phyloP scores from a whole-genome alignment of 2,797 vertebrate species.

The Manis javanica region DNA sequence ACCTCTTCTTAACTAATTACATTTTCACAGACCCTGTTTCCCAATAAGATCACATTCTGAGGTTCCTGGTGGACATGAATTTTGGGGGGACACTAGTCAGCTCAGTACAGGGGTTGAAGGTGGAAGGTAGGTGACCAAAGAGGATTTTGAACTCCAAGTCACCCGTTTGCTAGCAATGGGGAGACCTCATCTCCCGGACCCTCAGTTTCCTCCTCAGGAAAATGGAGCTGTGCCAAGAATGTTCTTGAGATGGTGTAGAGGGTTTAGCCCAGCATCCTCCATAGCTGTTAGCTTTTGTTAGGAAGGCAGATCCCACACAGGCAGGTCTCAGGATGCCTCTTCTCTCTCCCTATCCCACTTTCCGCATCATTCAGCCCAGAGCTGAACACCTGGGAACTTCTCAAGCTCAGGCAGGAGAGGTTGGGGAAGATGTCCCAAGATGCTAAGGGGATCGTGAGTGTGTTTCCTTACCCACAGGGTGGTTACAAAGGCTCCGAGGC shows the following conservation, averaged over 20 bases:
- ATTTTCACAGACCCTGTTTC: not conserved
- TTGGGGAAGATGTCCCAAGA: not conserved
- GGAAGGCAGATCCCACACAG: not conserved
- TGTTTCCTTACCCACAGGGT: conserved; percentile 33
- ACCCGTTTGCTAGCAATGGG: not conserved
- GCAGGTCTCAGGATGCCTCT: not conserved
- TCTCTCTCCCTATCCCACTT: not conserved
- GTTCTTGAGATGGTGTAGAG: not conserved
- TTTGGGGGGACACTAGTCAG: not conserved
- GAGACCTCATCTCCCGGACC: not conserved
- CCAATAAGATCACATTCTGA: not conserved
- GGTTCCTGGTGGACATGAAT: not conserved
- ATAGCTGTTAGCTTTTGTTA: not conserved
- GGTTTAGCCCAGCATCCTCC: not conserved
- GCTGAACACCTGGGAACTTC: not conserved
- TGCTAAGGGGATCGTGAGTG: not conserved
- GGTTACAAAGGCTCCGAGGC: conserved; percentile 57
- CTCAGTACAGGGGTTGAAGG: no score
- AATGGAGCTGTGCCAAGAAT: not conserved
- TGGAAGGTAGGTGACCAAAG: no score
- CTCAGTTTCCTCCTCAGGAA: not conserved
- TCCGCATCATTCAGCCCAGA: not conserved
- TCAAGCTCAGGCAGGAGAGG: not conserved
- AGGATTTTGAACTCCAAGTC: not conserved
- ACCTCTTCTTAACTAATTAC: not conserved